These are phyloP conservation scores for Numenius arquata DNA, from an alignment of 2,113 vertebrate genomes.

Conservation along the genomic window DNA sequence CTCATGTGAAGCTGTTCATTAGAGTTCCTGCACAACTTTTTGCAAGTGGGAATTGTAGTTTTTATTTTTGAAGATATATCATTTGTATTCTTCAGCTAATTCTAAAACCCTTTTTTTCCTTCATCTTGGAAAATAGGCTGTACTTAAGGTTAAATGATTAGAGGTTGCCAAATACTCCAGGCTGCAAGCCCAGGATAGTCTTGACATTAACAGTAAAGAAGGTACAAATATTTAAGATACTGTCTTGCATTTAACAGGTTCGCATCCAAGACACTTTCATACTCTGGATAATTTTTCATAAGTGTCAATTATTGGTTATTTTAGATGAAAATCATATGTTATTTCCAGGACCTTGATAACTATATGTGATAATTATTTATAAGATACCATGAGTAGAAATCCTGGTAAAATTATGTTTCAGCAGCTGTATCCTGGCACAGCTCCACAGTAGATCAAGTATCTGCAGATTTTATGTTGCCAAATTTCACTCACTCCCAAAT, in stretches of 20 bases:
- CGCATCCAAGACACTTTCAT: not conserved
- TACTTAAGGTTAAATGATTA: not conserved
- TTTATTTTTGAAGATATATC: not conserved
- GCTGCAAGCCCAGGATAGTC: not conserved
- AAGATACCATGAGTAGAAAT: not conserved
- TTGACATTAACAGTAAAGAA: not conserved
- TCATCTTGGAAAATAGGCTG: not conserved
- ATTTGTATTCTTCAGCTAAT: not conserved
- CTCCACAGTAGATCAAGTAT: not conserved
- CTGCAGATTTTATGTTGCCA: not conserved
- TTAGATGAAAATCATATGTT: constrained; percentile 42
- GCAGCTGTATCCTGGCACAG: constrained; percentile 4
- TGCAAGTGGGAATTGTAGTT: not conserved
- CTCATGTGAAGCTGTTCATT: constrained; percentile 11
- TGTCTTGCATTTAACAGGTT: not conserved
- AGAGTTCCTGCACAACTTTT: not conserved
- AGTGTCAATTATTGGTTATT: constrained; percentile 35
- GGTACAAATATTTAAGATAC: constrained; percentile 34
- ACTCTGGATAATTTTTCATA: constrained; percentile 3
- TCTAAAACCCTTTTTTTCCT: not conserved
- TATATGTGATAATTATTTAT: constrained; percentile 37
- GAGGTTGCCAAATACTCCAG: not conserved
- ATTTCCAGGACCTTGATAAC: constrained; percentile 43
- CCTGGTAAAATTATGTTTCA: not conserved
- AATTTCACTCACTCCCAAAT: not conserved